Evolutionary conservation across 2,888 invertebrate genomes (phyloP).

Genomic region (Synanthedon andrenaeformis): DNA sequence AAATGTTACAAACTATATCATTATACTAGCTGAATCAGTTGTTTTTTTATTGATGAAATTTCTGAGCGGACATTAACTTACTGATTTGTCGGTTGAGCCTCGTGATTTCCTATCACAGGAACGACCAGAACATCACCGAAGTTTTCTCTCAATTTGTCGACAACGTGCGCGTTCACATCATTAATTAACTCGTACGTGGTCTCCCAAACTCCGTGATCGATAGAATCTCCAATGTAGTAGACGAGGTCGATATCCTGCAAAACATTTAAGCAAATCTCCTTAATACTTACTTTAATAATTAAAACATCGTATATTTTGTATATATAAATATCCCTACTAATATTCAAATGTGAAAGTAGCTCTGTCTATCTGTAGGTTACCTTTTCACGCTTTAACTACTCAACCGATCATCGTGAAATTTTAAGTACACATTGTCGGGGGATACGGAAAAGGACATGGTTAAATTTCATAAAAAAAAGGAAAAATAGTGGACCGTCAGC

Average conservation of each 20-base stretch:
- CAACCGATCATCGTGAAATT: too few relatives aligned
- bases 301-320: neutral
- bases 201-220: constrained; percentile 91
- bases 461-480: too few relatives aligned
- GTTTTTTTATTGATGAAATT: too few relatives aligned
- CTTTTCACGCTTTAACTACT: too few relatives aligned
- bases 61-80: constrained; percentile 47
- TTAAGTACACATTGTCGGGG: too few relatives aligned
- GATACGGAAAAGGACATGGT: too few relatives aligned
- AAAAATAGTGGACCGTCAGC: too few relatives aligned
- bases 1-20: too few relatives aligned
- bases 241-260: constrained; percentile 73
- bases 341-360: too few relatives aligned
- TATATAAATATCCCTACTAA: too few relatives aligned
- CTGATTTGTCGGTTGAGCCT: constrained; percentile 86
- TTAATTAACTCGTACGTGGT: constrained; percentile 76
- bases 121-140: constrained; percentile 75
- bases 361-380: too few relatives aligned
- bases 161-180: constrained; percentile 65
- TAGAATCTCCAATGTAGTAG: constrained; percentile 88
- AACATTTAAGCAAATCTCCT: constrained; percentile 4
- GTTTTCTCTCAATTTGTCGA: constrained; percentile 54
- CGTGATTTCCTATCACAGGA: constrained; percentile 85
- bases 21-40: too few relatives aligned
- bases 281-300: neutral